Evolutionary conservation across 1,140 invertebrate species (phyloP).

Genomic region (Melipona quadrifasciata): DNA sequence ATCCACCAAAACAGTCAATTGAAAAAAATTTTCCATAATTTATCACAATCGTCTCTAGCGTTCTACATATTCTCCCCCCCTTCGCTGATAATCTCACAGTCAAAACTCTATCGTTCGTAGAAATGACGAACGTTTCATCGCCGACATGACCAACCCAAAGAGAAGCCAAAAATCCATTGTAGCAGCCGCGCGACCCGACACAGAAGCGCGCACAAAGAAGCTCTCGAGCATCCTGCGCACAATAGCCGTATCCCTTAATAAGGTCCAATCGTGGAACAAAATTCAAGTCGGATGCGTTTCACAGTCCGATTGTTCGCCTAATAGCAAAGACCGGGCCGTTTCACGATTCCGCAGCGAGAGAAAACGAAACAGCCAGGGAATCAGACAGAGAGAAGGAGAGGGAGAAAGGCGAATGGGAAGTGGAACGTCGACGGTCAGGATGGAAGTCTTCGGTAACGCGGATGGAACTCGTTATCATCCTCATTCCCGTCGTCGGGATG

Average conservation of each 20-base stretch:
- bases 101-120: background rate
- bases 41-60: background rate
- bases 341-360: background rate
- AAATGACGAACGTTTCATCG: background rate
- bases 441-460: slow-evolving; percentile 41
- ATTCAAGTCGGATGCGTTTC: slow-evolving; percentile 14
- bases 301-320: slow-evolving; percentile 38
- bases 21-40: no score
- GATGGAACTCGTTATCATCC: slow-evolving; percentile 49
- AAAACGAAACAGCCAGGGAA: background rate
- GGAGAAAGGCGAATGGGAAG: background rate
- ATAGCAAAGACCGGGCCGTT: background rate
- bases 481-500: slow-evolving; percentile 37
- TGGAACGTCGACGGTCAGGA: slow-evolving; percentile 2
- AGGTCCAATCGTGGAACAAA: slow-evolving; percentile 11
- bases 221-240: no score
- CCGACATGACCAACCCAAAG: background rate
- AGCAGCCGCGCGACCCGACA: background rate
- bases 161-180: background rate
- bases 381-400: background rate
- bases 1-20: no score
- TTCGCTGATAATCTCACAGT: background rate
- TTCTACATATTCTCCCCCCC: background rate
- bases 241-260: slow-evolving; percentile 20
- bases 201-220: background rate